Base-by-base conservation (phyloP, 2,113 vertebrate species). In the Paralichthys olivaceus region DNA sequence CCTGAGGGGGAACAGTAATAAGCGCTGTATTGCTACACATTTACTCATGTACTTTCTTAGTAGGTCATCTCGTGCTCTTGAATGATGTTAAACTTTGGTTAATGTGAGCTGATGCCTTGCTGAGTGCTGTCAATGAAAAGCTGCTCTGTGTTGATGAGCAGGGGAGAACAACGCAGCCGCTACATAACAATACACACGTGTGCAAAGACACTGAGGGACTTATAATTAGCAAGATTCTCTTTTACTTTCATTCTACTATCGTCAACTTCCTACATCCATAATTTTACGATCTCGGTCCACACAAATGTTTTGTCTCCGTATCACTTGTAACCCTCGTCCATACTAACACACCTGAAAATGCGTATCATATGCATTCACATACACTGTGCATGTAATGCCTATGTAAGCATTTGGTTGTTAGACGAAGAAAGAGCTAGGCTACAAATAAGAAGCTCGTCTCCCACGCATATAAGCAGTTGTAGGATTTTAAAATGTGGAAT, bases 1-100 rank as follows among this genome's bases (percentile, higher is more conserved):
- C 97, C 96, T 94, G 95, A 96, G 96, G 97, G 96, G 94, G 95
- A 96, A 96, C 96, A 96, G 95, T 95, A 96, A 95, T 95, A 96
- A 96, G 95, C 90, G 93, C 92, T 95, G 96, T 94, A 93, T 93
- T 89, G 93, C 95, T 93, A 94, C 96, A 96, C 95, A 93, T 95
- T 95, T 94, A 94, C 90, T 93, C 94, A 87, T 96, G 96, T 96
- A 94, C 92, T 91, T 94, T 93, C 95, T 92, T 94, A 94, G 95
- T 95, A 95, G 97, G 96, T 97, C 96, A 96, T 92, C 93, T 84
- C 88, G 87, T 92, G 93, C 94, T 96, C 95, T 93, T 95, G 94
- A 96, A 93, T 92, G 94, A 95, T 95, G 93, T 95, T 94, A 94
- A 95, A 96, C 95, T 95, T 95, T 90, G 91, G 89, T 92, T 96